These are phyloP conservation scores for Zaprionus kolodkinae DNA, from an alignment of 1,140 invertebrate species.

Conservation along the genomic window DNA sequence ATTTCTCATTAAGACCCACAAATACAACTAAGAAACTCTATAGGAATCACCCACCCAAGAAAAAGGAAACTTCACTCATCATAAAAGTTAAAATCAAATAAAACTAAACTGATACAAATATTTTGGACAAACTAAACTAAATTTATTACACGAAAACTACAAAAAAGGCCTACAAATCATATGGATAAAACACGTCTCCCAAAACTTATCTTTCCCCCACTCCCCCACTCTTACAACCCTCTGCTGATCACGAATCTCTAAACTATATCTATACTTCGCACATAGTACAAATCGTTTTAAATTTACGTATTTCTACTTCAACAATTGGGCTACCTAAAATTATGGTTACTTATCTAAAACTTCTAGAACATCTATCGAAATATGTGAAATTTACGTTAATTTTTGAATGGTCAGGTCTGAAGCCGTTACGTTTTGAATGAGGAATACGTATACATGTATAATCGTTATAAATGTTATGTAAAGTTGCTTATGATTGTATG, in stretches of 20 bases:
- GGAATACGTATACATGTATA: background rate
- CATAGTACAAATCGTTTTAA: background rate
- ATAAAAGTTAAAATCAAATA: no score
- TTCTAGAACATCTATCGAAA: no score
- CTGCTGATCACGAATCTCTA: background rate
- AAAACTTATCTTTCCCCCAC: background rate
- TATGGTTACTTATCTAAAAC: no score
- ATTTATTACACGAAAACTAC: background rate
- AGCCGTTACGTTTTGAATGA: background rate
- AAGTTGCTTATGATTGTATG: conserved; percentile 8
- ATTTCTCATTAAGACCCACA: background rate
- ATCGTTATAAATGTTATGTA: conserved; percentile 7
- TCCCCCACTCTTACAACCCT: background rate
- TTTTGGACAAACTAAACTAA: background rate
- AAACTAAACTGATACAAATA: no score
- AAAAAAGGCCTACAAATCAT: background rate
- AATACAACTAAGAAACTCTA: background rate
- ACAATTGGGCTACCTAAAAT: no score
- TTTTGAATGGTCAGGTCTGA: background rate
- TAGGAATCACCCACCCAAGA: background rate
- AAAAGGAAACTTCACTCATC: no score
- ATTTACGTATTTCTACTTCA: background rate
- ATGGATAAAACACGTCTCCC: background rate
- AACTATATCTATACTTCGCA: background rate
- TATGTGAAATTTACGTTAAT: background rate